phyloP scores from a whole-genome alignment of 2,113 vertebrate genomes.

The Melanocharis versteri region DNA sequence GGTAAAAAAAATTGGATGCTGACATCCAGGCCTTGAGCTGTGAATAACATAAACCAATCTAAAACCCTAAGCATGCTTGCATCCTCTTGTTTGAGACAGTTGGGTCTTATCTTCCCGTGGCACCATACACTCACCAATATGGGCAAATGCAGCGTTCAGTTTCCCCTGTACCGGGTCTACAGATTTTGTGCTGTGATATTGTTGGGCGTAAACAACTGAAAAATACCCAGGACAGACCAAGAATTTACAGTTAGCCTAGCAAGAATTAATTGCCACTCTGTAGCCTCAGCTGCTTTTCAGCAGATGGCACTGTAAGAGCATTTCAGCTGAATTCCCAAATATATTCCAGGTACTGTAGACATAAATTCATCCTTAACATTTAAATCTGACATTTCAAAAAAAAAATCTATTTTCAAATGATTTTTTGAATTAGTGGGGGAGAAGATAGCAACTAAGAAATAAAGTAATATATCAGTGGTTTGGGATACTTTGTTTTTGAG shows the following conservation, averaged over 20 bases:
- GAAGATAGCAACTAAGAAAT: background rate
- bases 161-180: background rate
- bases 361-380: background rate
- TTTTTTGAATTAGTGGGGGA: background rate
- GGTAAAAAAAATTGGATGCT: background rate
- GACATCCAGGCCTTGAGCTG: background rate
- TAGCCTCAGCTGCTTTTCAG: background rate
- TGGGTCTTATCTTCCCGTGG: background rate
- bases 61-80: background rate
- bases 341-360: background rate
- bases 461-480: background rate
- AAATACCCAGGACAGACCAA: background rate
- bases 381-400: background rate
- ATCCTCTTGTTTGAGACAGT: background rate
- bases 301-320: conserved; percentile 48
- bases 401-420: background rate
- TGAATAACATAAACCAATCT: background rate
- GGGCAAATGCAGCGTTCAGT: background rate
- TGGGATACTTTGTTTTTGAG: background rate
- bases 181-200: background rate
- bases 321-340: background rate
- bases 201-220: background rate
- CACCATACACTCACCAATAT: background rate
- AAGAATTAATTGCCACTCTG: background rate
- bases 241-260: background rate